Percentiles rank a stretch among this genome's conserved stretches.
Evolutionary conservation across 2,797 vertebrate genomes (phyloP).

Genomic region (Acanthopagrus latus): DNA sequence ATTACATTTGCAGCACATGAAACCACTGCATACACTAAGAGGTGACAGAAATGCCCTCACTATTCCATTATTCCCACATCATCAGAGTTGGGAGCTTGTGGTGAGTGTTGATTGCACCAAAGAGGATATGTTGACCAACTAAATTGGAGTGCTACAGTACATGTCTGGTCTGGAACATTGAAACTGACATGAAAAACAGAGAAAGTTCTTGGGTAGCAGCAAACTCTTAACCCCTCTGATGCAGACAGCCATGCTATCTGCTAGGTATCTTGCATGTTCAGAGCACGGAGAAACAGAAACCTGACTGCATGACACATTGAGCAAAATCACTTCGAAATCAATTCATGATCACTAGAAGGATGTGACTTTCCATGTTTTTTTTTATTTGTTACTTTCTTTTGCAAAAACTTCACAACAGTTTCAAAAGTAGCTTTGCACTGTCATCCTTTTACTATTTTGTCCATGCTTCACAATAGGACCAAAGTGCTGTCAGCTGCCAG

Average conservation of each 20-base stretch:
- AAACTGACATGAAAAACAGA: conserved; percentile 13
- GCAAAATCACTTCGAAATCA: background rate
- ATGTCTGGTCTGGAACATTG: background rate
- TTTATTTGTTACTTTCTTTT: background rate
- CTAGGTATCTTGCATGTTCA: background rate
- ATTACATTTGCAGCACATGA: background rate
- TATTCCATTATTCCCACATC: background rate
- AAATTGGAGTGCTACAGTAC: background rate
- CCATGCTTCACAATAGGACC: conserved; percentile 2
- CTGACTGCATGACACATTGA: background rate
- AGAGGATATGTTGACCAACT: conserved; percentile 2
- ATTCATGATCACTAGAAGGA: background rate
- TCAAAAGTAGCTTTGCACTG: conserved; percentile 1
- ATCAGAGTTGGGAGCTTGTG: background rate
- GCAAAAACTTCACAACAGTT: background rate
- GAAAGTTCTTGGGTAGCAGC: background rate
- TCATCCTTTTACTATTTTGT: conserved; percentile 3
- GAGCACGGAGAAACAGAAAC: background rate
- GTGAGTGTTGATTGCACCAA: background rate
- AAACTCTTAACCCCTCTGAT: background rate
- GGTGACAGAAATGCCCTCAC: too few relatives aligned
- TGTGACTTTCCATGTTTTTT: background rate
- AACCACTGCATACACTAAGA: background rate
- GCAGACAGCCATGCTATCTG: background rate
- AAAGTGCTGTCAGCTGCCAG: conserved; percentile 23